Evolutionary conservation across 1,140 invertebrate genomes (phyloP).

Genomic region (Globodera ellingtonae): DNA sequence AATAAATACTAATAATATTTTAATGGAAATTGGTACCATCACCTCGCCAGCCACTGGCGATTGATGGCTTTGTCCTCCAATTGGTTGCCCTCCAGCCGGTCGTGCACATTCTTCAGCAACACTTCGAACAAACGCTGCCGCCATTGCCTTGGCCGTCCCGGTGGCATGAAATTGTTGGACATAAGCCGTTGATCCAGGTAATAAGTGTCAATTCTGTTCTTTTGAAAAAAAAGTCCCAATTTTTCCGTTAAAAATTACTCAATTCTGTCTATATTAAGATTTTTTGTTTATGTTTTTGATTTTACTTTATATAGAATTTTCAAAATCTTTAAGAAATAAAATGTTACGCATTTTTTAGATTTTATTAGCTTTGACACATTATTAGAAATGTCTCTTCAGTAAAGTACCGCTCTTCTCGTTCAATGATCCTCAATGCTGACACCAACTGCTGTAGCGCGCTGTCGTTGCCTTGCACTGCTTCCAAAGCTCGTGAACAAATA

Average conservation of each 20-base stretch:
- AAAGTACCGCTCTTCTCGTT: constrained; percentile 84
- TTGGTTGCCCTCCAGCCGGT: constrained; percentile 75
- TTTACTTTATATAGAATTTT: too few relatives aligned
- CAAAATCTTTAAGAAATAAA: too few relatives aligned
- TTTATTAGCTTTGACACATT: constrained; percentile 42
- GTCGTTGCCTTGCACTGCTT: constrained; percentile 87
- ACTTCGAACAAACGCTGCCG: constrained; percentile 75
- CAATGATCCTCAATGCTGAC: constrained; percentile 90
- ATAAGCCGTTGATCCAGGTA: constrained; percentile 60
- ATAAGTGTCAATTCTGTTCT: constrained; percentile 60
- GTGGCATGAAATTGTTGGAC: constrained; percentile 78
- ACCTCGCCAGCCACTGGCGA: constrained; percentile 88
- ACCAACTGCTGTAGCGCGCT: constrained; percentile 94
- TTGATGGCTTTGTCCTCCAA: constrained; percentile 86
- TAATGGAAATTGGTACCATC: not conserved
- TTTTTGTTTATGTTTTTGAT: too few relatives aligned
- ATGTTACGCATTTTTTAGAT: too few relatives aligned
- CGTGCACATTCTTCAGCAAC: constrained; percentile 49
- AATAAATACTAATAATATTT: not conserved
- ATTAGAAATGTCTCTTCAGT: constrained; percentile 70
- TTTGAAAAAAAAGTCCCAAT: constrained; percentile 21
- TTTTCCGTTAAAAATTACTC: too few relatives aligned
- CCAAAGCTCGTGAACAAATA: constrained; percentile 84
- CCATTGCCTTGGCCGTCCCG: constrained; percentile 90
- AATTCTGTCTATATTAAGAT: too few relatives aligned